Base-by-base conservation (phyloP, 2,888 invertebrate genomes). In the Tenodera sinensis region DNA sequence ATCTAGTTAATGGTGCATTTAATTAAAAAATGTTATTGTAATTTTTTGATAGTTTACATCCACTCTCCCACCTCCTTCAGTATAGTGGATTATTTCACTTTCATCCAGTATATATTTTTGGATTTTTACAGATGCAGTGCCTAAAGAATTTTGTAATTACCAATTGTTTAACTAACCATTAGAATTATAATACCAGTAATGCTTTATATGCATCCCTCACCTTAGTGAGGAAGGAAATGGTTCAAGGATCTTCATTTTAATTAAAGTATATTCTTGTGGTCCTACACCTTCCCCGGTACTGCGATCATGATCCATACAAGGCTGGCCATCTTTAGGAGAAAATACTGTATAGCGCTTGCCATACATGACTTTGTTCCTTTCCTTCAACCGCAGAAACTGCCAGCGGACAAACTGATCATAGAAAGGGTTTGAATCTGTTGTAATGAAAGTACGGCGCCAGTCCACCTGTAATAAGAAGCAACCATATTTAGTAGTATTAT, bases 221-320 rank as follows among this genome's bases (percentile, higher is more conserved):
- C 95, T 95, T 12, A 98, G 93, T 92, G 95, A 95, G 87, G 94
- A 92, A 20, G 98, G 97, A 91, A 95, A 95, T 0, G 98, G 97
- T 92, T 96, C 94, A 34, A 96, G 92, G 7, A 98, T 93, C 93
- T 96, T 96, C 96, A 99, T 97, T 94, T 99, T 99, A 90, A 99
- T 96, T 1, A 99, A 94, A 2, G 99, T 99, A 92, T 99, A 99
- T 93, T 99, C 99, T 93, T 99, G 99, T 0, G 99, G 98, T 0
- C 98, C 99, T 7, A 99, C 99, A 85, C 99, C 99, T 94, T 99
- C 99, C 0, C 99, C 99, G 3, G 96, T 95, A 83, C 98, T 96
- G 91, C 99, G 95, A 93, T 99, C 99, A 93, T 99, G 99, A 93
- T 99, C 99, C 99, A 99, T 99, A 93, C 99, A 99, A 0, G 99